Evolutionary conservation across 2,888 invertebrate species (phyloP).

Genomic region (Drosophila sordidula): DNA sequence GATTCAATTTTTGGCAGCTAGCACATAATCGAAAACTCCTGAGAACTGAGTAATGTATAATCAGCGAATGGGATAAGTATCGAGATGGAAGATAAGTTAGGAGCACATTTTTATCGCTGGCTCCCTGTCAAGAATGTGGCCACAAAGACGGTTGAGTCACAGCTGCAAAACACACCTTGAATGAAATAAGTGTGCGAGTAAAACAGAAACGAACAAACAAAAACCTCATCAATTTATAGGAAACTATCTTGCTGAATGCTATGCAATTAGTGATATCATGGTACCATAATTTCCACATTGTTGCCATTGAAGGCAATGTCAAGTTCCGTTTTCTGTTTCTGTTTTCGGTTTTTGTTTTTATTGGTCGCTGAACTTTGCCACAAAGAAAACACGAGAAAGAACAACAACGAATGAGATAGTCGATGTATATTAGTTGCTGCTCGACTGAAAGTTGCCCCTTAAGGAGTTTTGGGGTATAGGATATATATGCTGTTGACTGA

Average conservation of each 20-base stretch:
- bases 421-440: neutral
- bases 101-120: too few species aligned
- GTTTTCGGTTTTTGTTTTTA: constrained; percentile 12
- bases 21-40: too few species aligned
- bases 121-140: neutral
- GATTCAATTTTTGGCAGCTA: neutral
- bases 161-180: constrained; percentile 27
- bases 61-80: too few species aligned
- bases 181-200: constrained; percentile 11
- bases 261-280: constrained; percentile 65
- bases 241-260: constrained; percentile 44
- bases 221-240: constrained; percentile 40
- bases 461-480: neutral
- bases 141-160: constrained; percentile 6
- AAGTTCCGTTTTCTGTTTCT: constrained; percentile 28
- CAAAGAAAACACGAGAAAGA: constrained; percentile 17
- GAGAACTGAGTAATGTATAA: too few species aligned
- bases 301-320: constrained; percentile 43
- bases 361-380: constrained; percentile 46
- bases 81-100: neutral
- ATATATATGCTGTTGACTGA: too few species aligned
- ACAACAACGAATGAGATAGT: constrained; percentile 1
- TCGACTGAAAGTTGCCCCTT: constrained; percentile 3
- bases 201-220: constrained; percentile 1
- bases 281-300: constrained; percentile 38